A percentile compares a stretch with the other conserved stretches of the same genome.
Evolutionary conservation across 2,113 vertebrate genomes (phyloP).

Genomic region (Myanophis thanlyinensis): DNA sequence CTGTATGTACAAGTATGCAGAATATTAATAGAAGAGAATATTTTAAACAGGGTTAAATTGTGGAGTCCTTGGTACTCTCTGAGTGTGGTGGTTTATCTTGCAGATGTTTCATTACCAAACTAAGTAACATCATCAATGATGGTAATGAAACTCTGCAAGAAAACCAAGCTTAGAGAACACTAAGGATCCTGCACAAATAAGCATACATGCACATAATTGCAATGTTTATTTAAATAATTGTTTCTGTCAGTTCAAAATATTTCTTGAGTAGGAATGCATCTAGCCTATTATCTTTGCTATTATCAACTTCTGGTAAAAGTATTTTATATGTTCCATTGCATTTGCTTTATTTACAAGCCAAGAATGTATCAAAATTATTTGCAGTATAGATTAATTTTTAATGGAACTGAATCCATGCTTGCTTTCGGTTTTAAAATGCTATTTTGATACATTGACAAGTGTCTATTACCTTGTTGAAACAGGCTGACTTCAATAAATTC

Average conservation of each 20-base stretch:
- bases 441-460: not conserved
- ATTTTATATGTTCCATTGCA: not conserved
- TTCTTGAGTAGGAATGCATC: not conserved
- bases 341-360: not conserved
- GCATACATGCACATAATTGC: not conserved
- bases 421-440: not conserved
- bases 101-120: not conserved
- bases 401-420: not conserved
- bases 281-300: not conserved
- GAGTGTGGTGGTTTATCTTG: not conserved
- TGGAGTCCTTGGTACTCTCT: not conserved
- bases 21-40: not conserved
- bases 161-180: not conserved
- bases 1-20: not conserved
- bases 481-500: not conserved
- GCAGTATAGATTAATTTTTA: not conserved
- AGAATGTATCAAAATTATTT: not conserved
- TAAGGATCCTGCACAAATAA: not conserved
- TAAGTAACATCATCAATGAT: not conserved
- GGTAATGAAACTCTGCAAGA: not conserved
- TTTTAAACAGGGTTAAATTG: not conserved
- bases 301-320: not conserved
- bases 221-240: not conserved
- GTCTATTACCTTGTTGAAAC: not conserved
- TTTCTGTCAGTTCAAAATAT: not conserved